Evolutionary conservation across 1,140 invertebrate genomes (phyloP), one percentile per base, ranked within the genome.

Genomic region (Chironomus tepperi): DNA sequence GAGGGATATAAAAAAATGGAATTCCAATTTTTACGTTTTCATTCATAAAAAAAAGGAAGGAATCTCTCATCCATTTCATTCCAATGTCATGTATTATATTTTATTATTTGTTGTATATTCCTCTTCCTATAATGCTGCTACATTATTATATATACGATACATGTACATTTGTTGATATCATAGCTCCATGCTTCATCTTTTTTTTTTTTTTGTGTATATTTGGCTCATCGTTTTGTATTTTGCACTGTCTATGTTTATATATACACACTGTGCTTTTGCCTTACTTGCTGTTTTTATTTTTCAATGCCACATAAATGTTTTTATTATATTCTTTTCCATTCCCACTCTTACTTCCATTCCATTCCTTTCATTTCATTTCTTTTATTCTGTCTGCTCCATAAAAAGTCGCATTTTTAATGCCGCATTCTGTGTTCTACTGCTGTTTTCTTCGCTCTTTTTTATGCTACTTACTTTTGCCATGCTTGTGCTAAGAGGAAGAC

Each of bases 11-110:
- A 57, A 15, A n/a, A 57, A 57, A 57, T n/a, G n/a, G 15, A 57
- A 57, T 57, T 57, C 47, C 47, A 12, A 70, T 70, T 70, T 70
- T 70, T 70, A 70, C 65, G 65, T 70, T 70, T 70, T 70, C 65
- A 70, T 70, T 70, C 65, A 70, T 70, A 70, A 70, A 70, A 70
- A 34, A 34, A 5, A 34, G n/a, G n/a, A n/a, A n/a, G n/a, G 24
- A 34, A 5, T 34, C 10, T 70, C 65, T 6, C 65, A 70, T 70
- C 19, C 65, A 67, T 19, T 47, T 47, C 43, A 47, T 47, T 47
- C 43, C 43, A 57, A 57, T 57, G 47, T n/a, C 47, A 57, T 57
- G 47, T 57, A 57, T 57, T 57, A 15, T 57, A 57, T 57, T 57
- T 34, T 57, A n/a, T 57, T 57, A 57, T 57, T 34, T 34, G 24